Conservation (phyloP, 2,113 vertebrate genomes). For the Malaclemys terrapin region DNA sequence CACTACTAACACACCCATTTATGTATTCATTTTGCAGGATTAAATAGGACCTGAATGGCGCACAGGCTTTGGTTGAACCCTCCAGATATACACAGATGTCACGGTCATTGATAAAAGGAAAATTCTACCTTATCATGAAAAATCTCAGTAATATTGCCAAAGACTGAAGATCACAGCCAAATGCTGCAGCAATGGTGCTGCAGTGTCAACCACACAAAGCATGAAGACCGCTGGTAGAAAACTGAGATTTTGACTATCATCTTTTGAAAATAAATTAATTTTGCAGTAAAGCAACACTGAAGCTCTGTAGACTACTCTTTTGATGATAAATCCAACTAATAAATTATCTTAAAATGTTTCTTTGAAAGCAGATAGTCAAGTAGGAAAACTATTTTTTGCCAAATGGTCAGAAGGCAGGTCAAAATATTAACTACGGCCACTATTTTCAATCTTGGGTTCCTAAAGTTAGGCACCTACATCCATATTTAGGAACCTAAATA, state of each 20-base stretch:
- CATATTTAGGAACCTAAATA: neutral
- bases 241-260: accelerated
- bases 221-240: neutral
- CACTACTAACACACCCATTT: neutral
- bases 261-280: neutral
- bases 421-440: neutral
- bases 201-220: neutral
- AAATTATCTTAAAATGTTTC: neutral
- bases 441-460: neutral
- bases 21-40: neutral
- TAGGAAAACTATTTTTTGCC: neutral
- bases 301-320: neutral
- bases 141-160: neutral
- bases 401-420: neutral
- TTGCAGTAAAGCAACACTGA: neutral
- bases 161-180: neutral
- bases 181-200: neutral
- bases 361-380: neutral
- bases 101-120: neutral
- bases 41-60: neutral
- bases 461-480: neutral
- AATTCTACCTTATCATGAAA: neutral
- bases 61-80: neutral
- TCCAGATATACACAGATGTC: neutral
- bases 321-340: neutral